phyloP scores from a whole-genome alignment of 2,888 invertebrate genomes.

The Dryobotodes eremita region DNA sequence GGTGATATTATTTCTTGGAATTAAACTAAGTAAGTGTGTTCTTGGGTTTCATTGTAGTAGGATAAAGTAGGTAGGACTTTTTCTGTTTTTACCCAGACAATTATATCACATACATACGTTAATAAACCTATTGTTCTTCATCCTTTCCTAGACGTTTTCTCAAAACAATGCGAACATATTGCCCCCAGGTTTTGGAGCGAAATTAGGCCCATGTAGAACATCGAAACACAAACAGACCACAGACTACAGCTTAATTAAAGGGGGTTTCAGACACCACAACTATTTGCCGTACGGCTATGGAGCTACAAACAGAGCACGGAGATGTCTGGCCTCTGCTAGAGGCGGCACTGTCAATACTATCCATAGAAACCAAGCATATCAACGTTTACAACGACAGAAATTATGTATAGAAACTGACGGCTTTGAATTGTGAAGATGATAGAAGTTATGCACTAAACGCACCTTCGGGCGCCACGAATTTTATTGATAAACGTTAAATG shows the following conservation, averaged over 20 bases:
- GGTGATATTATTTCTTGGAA: not conserved
- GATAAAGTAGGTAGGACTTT: not conserved
- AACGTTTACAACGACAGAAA: not conserved
- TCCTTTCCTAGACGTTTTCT: not conserved
- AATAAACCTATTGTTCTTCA: not conserved
- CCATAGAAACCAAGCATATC: not conserved
- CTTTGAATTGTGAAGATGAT: not conserved
- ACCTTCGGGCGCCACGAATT: not conserved
- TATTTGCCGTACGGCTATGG: conserved; percentile 17
- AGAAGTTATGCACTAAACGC: too few relatives aligned
- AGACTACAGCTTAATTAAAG: conserved; percentile 30
- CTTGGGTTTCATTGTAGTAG: not conserved
- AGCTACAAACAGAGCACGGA: not conserved
- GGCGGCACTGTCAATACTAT: not conserved
- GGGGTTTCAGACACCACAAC: conserved; percentile 12
- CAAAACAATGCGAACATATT: conserved; percentile 8
- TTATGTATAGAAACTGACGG: not conserved
- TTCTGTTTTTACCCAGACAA: not conserved
- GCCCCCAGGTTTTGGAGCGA: conserved; percentile 24
- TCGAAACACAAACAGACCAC: conserved; percentile 14
- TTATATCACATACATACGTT: not conserved
- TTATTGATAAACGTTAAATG: not conserved
- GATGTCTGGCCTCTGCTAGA: not conserved
- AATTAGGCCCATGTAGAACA: conserved; percentile 34
- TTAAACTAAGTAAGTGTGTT: not conserved